Base-by-base conservation (phyloP, 1,140 invertebrate genomes). In the Drosophila persimilis region DNA sequence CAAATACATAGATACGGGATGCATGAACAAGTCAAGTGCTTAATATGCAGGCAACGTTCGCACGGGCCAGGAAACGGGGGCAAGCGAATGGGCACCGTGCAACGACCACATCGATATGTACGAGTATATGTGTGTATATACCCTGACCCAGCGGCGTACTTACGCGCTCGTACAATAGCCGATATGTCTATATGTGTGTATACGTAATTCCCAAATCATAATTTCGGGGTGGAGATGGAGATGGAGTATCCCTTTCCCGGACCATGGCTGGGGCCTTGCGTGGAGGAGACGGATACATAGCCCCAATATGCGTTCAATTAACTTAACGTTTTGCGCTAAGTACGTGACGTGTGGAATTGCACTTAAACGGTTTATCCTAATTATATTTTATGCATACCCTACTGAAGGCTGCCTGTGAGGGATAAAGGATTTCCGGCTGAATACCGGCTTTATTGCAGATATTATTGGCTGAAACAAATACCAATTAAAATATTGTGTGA, bases 1-100 rank as follows among this genome's bases (percentile, higher is more conserved):
- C 64, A 70, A 31, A 45, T 44, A 53, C 20, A 20, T 24, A 44
- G 44, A 61, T 43, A 59, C 59, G 59, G 24, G 35, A 11, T 35
- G 53, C 41, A 43, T 22, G 46, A 29, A 35, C 61, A 66, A 66
- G 53, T 75, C 43, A 62, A 75, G 57, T 44, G 65, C 45, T 83
- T 84, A 70, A 65, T 84, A 83, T 84, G 79, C 75, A 72, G 54
- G 61, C 64, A 47, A 59, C 65, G 79, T 74, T 51, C 35, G 39
- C 52, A 47, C 15, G 45, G 31, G 20, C 17, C 57, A 50, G 46
- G 9, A 24, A 62, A 17, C n/a, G 7, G 22, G 48, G 22, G 13
- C 6, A 45, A 7, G 44, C 39, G 56, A 51, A 15, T 57, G 63
- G 48, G 55, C 50, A 50, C 47, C 51, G 57, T 48, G 22, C 13